Percentiles rank a stretch among this genome's conserved stretches.
These are phyloP conservation scores for Drosophila kohkoa DNA, from an alignment of 1,140 invertebrate genomes.

Conservation along the genomic window DNA sequence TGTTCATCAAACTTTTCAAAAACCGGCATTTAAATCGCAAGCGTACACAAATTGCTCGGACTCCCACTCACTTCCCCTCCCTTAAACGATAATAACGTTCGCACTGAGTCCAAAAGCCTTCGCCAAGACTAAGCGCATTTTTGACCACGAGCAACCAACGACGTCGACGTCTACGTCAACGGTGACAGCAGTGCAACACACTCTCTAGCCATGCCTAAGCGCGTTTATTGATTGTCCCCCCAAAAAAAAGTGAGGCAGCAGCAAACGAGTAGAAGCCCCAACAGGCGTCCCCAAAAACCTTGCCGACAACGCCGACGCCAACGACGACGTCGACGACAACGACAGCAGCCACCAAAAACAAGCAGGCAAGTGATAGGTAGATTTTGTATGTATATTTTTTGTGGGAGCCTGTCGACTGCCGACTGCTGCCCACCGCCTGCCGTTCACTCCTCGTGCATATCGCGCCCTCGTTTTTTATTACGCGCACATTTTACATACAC, in stretches of 20 bases:
- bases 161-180: not conserved
- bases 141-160: slow-evolving; percentile 15
- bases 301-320: slow-evolving; percentile 51
- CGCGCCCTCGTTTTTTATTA: slow-evolving; percentile 79
- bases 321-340: slow-evolving; percentile 23
- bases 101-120: slow-evolving; percentile 1
- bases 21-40: slow-evolving; percentile 68
- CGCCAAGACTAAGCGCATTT: slow-evolving; percentile 22
- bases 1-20: slow-evolving; percentile 35
- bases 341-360: slow-evolving; percentile 33
- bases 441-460: slow-evolving; percentile 64
- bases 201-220: slow-evolving; percentile 34
- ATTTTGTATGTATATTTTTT: slow-evolving; percentile 77
- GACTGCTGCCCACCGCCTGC: slow-evolving; percentile 46
- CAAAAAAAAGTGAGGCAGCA: slow-evolving; percentile 16
- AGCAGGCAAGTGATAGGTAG: slow-evolving; percentile 70
- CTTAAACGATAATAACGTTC: not conserved
- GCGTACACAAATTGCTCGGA: slow-evolving; percentile 19
- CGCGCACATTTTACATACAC: slow-evolving; percentile 78
- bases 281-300: slow-evolving; percentile 63
- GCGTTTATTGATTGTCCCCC: slow-evolving; percentile 74
- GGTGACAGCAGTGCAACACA: slow-evolving; percentile 7
- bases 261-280: slow-evolving; percentile 46
- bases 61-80: not conserved
- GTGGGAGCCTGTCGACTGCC: slow-evolving; percentile 56